Evolutionary conservation across 1,140 invertebrate species (phyloP).

Genomic region (Dryas iulia): DNA sequence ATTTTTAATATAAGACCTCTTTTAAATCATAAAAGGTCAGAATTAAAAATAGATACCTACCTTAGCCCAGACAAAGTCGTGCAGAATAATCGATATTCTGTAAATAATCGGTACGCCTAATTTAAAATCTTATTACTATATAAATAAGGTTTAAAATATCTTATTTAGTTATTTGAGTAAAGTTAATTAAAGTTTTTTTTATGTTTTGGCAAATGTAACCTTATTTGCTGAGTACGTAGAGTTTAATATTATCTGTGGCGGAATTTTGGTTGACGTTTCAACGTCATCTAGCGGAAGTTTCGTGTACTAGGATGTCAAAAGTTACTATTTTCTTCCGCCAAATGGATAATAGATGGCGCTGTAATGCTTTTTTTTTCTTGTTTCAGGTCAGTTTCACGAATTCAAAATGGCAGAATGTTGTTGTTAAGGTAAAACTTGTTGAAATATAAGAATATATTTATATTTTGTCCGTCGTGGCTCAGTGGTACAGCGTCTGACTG

Average conservation of each 20-base stretch:
- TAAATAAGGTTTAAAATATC: not conserved
- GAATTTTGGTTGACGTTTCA: not conserved
- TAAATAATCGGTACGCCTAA: not conserved
- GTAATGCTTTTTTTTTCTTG: not conserved
- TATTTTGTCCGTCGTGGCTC: no score
- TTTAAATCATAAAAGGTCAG: not conserved
- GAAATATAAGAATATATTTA: no score
- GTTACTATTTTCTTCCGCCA: not conserved
- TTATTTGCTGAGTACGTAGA: not conserved
- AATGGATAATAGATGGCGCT: constrained; percentile 11
- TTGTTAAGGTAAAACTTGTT: not conserved
- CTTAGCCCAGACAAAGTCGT: not conserved
- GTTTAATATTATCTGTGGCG: not conserved
- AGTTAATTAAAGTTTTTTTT: not conserved
- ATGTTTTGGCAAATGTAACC: not conserved
- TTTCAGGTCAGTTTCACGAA: constrained; percentile 12
- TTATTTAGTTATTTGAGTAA: not conserved
- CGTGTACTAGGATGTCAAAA: not conserved
- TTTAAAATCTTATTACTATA: not conserved
- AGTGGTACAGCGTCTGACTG: no score
- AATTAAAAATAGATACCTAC: not conserved
- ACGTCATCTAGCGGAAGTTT: not conserved
- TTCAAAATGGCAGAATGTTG: not conserved
- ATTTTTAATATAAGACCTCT: not conserved
- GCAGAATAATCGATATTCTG: not conserved